Evolutionary conservation across 1,140 invertebrate genomes (phyloP).

Genomic region (Fopius arisanus): DNA sequence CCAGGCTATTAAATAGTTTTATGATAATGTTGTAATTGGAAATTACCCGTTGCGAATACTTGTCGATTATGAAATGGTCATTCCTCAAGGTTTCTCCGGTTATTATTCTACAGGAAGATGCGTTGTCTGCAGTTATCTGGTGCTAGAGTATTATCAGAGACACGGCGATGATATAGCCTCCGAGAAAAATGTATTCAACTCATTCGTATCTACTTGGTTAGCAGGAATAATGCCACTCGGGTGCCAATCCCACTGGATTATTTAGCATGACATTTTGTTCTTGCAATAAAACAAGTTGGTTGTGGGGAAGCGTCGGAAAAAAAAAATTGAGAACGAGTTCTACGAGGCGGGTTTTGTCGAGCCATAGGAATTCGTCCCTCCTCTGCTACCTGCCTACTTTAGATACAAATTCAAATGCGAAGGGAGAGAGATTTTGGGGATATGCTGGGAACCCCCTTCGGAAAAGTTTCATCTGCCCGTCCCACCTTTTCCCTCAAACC

Average conservation of each 20-base stretch:
- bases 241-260: neutral
- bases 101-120: neutral
- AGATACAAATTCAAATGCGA: conserved; percentile 5
- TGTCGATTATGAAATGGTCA: conserved; percentile 20
- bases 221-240: neutral
- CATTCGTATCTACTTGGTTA: neutral
- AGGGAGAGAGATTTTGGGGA: neutral
- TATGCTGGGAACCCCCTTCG: neutral
- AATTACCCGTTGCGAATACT: conserved; percentile 27
- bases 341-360: neutral
- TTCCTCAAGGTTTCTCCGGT: conserved; percentile 16
- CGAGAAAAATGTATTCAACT: neutral
- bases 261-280: neutral
- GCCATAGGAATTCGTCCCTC: neutral
- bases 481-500: neutral
- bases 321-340: neutral
- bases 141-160: neutral
- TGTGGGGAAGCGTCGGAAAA: neutral
- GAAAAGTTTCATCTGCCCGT: conserved; percentile 6
- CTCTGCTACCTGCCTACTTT: conserved; percentile 10
- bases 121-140: neutral
- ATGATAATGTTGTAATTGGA: conserved; percentile 5
- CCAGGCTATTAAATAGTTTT: neutral
- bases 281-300: neutral
- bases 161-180: neutral